Conservation (phyloP, 1,140 invertebrate species). For the Aphaenogaster ashmeadi region DNA sequence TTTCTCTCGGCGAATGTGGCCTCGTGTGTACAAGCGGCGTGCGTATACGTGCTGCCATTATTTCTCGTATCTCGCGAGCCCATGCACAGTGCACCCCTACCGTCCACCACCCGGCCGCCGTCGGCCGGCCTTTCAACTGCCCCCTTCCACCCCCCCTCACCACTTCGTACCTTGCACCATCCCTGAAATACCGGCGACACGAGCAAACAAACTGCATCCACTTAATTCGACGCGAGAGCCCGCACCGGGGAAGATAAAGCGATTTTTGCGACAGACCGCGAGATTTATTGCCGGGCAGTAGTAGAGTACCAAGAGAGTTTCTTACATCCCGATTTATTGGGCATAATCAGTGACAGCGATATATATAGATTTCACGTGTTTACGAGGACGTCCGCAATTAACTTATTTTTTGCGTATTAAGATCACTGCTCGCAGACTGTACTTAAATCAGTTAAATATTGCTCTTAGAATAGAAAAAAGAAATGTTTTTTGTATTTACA, state of each 20-base stretch:
- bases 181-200: constrained; percentile 71
- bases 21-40: constrained; percentile 74
- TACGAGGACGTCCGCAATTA: background rate
- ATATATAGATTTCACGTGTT: background rate
- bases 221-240: constrained; percentile 70
- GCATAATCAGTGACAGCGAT: background rate
- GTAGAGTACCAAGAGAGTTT: constrained; percentile 16
- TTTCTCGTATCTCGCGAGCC: constrained; percentile 82
- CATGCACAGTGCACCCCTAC: constrained; percentile 74
- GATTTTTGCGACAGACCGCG: constrained; percentile 65
- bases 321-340: constrained; percentile 31
- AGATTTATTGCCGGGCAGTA: constrained; percentile 42
- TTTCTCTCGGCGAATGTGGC: constrained; percentile 76
- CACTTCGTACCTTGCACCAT: constrained; percentile 23
- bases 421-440: background rate
- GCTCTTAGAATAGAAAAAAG: background rate
- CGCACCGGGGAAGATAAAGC: constrained; percentile 71
- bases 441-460: background rate
- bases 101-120: constrained; percentile 13
- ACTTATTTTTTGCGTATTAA: background rate
- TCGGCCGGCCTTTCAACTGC: constrained; percentile 19
- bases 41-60: constrained; percentile 78
- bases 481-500: background rate
- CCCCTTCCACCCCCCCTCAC: background rate
- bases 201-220: constrained; percentile 72